Conservation (phyloP, 2,797 vertebrate species). For the Peromyscus melanophrys region DNA sequence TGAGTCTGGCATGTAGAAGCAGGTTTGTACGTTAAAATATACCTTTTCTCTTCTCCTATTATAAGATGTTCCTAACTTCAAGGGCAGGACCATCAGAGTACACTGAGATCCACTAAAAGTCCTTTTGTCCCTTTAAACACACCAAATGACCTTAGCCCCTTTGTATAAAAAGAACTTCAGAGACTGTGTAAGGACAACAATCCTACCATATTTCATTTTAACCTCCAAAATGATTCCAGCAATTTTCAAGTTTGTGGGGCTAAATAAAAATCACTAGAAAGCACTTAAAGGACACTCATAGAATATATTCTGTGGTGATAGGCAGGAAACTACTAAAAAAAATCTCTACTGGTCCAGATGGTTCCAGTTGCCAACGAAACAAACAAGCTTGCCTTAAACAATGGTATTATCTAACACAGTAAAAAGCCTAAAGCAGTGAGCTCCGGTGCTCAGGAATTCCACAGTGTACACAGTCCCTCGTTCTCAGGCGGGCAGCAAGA, state of each 20-base stretch:
- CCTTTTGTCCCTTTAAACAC: constrained; percentile 6
- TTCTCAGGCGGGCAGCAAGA: background rate
- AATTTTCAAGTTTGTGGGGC: background rate
- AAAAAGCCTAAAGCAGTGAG: background rate
- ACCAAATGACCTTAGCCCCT: background rate
- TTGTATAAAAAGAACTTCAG: background rate
- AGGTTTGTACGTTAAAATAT: background rate
- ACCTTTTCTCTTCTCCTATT: background rate
- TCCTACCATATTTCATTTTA: background rate
- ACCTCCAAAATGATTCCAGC: constrained; percentile 45
- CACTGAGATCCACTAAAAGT: background rate
- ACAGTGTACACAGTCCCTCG: background rate
- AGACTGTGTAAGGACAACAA: background rate
- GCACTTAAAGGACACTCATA: background rate
- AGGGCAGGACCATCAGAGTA: constrained; percentile 24
- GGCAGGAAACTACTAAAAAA: background rate
- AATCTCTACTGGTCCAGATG: background rate
- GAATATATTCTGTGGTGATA: background rate
- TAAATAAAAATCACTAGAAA: background rate
- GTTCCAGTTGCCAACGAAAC: background rate
- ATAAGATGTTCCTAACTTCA: background rate
- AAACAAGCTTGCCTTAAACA: background rate
- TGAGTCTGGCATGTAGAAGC: background rate
- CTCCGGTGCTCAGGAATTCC: background rate
- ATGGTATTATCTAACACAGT: background rate